A percentile compares a stretch with the other conserved stretches of the same genome.
Evolutionary conservation across 2,888 invertebrate genomes (phyloP).

Genomic region (Mesoligia furuncula): DNA sequence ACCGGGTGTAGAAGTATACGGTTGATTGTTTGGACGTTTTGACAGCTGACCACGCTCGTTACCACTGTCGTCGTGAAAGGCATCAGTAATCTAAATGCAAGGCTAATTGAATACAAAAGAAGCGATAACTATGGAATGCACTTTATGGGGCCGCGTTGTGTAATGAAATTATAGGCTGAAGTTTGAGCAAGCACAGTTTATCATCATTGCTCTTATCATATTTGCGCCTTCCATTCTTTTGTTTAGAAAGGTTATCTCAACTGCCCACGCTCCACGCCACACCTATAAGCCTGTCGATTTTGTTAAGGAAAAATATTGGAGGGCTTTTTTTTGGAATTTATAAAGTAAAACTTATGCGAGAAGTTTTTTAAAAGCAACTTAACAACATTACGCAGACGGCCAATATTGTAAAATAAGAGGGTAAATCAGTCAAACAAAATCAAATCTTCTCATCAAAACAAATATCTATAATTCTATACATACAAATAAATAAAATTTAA

Average conservation of each 20-base stretch:
- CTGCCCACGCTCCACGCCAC: slow-evolving; percentile 66
- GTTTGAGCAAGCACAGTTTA: slow-evolving; percentile 70
- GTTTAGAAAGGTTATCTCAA: slow-evolving; percentile 69
- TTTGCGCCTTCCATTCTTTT: slow-evolving; percentile 77
- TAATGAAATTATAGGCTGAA: slow-evolving; percentile 71
- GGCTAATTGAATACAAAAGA: slow-evolving; percentile 90
- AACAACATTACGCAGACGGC: neutral
- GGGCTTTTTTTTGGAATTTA: neutral
- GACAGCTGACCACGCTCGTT: slow-evolving; percentile 90
- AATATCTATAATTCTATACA: neutral
- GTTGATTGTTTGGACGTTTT: slow-evolving; percentile 90
- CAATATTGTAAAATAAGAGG: neutral
- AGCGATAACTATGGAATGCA: slow-evolving; percentile 87
- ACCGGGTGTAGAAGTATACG: slow-evolving; percentile 71
- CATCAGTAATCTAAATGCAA: slow-evolving; percentile 88
- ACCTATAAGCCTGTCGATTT: slow-evolving; percentile 59
- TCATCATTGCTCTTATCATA: slow-evolving; percentile 69
- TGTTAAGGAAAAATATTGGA: slow-evolving; percentile 16
- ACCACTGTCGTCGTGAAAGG: slow-evolving; percentile 89
- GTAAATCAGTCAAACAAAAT: slow-evolving; percentile 15
- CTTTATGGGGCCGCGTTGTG: slow-evolving; percentile 82
- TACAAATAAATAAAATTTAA: neutral
- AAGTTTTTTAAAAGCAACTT: neutral
- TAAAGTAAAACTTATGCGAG: too few species aligned
- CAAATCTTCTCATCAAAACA: neutral